Evolutionary conservation across 2,113 vertebrate species (phyloP).

Genomic region (Heteronetta atricapilla): DNA sequence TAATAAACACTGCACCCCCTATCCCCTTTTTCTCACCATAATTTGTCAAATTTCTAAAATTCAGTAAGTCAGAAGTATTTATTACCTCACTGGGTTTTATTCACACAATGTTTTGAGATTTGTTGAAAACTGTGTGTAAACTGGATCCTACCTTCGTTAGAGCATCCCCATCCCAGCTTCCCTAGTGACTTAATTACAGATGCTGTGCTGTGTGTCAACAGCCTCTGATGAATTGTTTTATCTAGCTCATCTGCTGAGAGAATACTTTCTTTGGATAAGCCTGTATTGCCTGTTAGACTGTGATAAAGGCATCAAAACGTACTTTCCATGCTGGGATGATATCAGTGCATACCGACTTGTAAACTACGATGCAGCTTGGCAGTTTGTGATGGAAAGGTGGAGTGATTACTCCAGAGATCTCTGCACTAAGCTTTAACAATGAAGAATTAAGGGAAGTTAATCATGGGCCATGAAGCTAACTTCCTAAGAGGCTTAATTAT

Average conservation of each 20-base stretch:
- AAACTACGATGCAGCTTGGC: not conserved
- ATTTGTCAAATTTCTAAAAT: not conserved
- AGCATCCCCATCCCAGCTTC: conserved; percentile 15
- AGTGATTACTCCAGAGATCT: conserved; percentile 28
- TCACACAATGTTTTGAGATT: conserved; percentile 14
- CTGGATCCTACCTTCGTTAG: conserved; percentile 18
- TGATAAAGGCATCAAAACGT: not conserved
- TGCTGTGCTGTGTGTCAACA: conserved; percentile 48
- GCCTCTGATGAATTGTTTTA: not conserved
- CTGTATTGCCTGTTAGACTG: conserved; percentile 30
- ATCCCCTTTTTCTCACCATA: not conserved
- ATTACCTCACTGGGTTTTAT: not conserved
- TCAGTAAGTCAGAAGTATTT: not conserved
- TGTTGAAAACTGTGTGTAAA: conserved; percentile 26
- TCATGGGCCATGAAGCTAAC: not conserved
- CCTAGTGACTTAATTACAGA: conserved; percentile 66
- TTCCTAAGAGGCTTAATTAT: conserved; percentile 70
- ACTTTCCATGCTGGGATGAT: not conserved
- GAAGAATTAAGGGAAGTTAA: conserved; percentile 56
- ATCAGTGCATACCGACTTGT: not conserved
- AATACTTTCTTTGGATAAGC: not conserved
- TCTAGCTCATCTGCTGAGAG: conserved; percentile 50
- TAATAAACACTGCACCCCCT: not conserved
- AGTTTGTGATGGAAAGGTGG: not conserved
- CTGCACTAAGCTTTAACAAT: conserved; percentile 26